Evolutionary conservation across 2,113 vertebrate genomes (phyloP), one percentile per base, ranked within the genome.

Genomic region (Astur gentilis): DNA sequence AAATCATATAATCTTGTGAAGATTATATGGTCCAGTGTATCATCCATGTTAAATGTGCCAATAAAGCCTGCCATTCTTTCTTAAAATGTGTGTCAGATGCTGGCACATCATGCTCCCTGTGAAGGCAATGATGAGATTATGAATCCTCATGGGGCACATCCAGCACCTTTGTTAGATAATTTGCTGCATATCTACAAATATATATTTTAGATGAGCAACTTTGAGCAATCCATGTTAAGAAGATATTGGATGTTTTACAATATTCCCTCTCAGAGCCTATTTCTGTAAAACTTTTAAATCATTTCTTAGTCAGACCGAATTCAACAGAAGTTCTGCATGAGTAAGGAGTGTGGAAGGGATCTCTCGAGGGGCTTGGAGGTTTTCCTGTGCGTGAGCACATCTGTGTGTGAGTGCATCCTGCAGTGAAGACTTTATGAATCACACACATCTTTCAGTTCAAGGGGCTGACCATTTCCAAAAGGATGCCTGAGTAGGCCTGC

Each of bases 51-150:
- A 60, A 38, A 12, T 32, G 19, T 55, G 49, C 49, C 16, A 27
- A 6, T 87, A 76, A 67, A 71, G 44, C 57, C 82, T 40, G 31
- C 31, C 54, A 31, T 42, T 32, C 50, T 78, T 84, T 54, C 62
- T 81, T 55, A 75, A 82, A 61, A 64, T 12, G 25, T 18, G 9
- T 71, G 42, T 66, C 50, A 55, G n/a, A 32, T 67, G 54, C 47
- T 1, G 0, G 57, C 40, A 27, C 17, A 22, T 34, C 0, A 0
- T 60, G 50, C 34, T 89, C n/a, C 49, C 36, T 50, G 31, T 23
- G 55, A 79, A 70, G 42, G 57, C 65, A 75, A 1, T 10, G 22
- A 62, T n/a, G n/a, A 70, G 71, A 76, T 34, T 0, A 1, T 25
- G 12, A 60, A 42, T 83, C 72, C 57, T 91, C n/a, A 22, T 1